These are phyloP conservation scores for Machimus atricapillus DNA, from an alignment of 2,888 invertebrate genomes.

Conservation along the genomic window DNA sequence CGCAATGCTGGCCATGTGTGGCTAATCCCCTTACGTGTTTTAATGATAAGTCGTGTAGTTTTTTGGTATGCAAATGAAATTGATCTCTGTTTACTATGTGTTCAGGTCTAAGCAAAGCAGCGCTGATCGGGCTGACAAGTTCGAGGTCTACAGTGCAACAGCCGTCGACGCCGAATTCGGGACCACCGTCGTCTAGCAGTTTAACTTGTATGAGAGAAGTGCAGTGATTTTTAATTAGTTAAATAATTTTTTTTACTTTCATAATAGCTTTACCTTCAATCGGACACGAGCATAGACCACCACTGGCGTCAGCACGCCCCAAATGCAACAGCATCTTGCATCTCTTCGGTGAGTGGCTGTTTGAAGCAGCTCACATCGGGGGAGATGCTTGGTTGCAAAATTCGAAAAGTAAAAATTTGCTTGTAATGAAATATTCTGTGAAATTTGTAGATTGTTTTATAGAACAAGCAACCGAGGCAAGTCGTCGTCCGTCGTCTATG, in stretches of 20 bases:
- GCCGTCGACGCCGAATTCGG: slow-evolving; percentile 74
- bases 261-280: slow-evolving; percentile 69
- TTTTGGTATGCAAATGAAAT: not conserved
- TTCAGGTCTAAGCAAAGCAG: slow-evolving; percentile 81
- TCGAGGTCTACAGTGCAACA: slow-evolving; percentile 73
- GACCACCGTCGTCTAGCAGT: slow-evolving; percentile 73
- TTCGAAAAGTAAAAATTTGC: slow-evolving; percentile 63
- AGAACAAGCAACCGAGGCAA: slow-evolving; percentile 64
- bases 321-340: slow-evolving; percentile 95
- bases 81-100: slow-evolving; percentile 20
- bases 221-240: not conserved
- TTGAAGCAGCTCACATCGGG: slow-evolving; percentile 93
- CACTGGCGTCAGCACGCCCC: slow-evolving; percentile 79
- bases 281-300: slow-evolving; percentile 69
- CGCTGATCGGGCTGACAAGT: slow-evolving; percentile 79
- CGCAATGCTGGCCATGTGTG: slow-evolving; percentile 11
- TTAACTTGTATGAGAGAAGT: slow-evolving; percentile 65
- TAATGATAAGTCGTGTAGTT: not conserved
- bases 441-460: not conserved
- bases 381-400: slow-evolving; percentile 70
- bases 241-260: slow-evolving; percentile 47
- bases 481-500: slow-evolving; percentile 72
- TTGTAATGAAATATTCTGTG: not conserved
- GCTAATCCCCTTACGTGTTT: slow-evolving; percentile 13
- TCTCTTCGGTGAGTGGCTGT: slow-evolving; percentile 95